Base-by-base conservation (phyloP, 2,113 vertebrate species). In the Gavialis gangeticus region DNA sequence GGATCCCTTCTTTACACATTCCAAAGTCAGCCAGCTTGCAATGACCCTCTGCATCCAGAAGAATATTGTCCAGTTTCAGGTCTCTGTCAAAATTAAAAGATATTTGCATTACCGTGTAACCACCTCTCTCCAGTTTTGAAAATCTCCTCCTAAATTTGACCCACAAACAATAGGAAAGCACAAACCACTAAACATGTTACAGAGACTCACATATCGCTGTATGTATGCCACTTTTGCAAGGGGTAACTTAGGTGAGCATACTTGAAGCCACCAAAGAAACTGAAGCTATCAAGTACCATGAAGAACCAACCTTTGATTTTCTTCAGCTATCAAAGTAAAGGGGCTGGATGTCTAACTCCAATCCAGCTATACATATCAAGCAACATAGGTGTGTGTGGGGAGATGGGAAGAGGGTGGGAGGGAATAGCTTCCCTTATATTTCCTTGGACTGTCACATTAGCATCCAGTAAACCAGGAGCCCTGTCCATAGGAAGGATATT, bases 21-120 rank as follows among this genome's bases (percentile, higher is more conserved):
- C 99, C 99, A 62, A 99, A 99, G 96, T 99, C 99, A 22, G 99
- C 99, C 96, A 99, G 98, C 96, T 99, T 99, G 97, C 99, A 99
- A 97, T 99, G 99, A 78, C 99, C 99, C 97, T 99, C 99, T 58
- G 99, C 99, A 80, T 99, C 99, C 97, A 99, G 96, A 93, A 99
- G 98, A 97, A 99, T 99, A 97, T 99, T 99, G 94, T 99, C 99
- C 98, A 99, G 98, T 99, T 99, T 99, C 97, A 99, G 98, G 96
- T 99, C 99, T 98, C 99, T 99, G 97, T 82, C 83, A n/a, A 95
- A 96, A 81, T 34, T 93, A 82, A 88, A 91, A 94, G 57, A 28
- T 12, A 54, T 59, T 2, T 19, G 73, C 95, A 57, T 93, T 24
- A 58, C 19, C 16, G 30, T 66, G 82, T 46, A 88, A 93, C 27